phyloP scores from a whole-genome alignment of 2,888 invertebrate genomes.

The Lapara coniferarum region DNA sequence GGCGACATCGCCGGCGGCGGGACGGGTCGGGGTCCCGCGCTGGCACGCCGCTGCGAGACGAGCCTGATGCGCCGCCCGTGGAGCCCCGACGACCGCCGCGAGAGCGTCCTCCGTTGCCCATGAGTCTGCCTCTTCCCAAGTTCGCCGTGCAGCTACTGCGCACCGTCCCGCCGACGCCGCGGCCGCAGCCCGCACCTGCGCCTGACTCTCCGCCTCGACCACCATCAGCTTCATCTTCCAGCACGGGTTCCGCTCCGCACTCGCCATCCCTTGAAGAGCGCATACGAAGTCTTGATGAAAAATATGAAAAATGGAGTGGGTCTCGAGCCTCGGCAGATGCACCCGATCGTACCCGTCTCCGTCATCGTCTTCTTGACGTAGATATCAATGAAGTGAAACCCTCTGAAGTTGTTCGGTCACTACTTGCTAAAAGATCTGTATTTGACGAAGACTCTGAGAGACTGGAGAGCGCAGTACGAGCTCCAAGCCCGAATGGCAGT shows the following conservation, averaged over 20 bases:
- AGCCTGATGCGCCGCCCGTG: conserved; percentile 88
- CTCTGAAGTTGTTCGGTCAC: conserved; percentile 95
- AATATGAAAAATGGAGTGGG: conserved; percentile 94
- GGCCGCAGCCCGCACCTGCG: conserved; percentile 77
- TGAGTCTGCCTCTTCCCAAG: conserved; percentile 93
- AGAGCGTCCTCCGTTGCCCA: conserved; percentile 86
- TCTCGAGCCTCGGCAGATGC: conserved; percentile 84
- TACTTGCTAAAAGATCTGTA: conserved; percentile 95
- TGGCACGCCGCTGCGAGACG: conserved; percentile 83
- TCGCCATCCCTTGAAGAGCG: conserved; percentile 93
- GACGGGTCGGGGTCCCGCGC: conserved; percentile 82
- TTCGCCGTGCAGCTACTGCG: conserved; percentile 90
- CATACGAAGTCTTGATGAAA: conserved; percentile 95
- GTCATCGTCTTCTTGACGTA: conserved; percentile 90
- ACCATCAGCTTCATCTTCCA: conserved; percentile 90
- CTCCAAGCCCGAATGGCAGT: conserved; percentile 84
- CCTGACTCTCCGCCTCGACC: conserved; percentile 87
- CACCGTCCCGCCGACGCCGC: conserved; percentile 77
- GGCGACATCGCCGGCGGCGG: conserved; percentile 77
- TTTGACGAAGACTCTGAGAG: conserved; percentile 98
- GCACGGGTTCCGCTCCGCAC: conserved; percentile 88
- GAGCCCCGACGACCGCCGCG: conserved; percentile 89
- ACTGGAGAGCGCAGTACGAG: conserved; percentile 94
- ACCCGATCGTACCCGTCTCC: conserved; percentile 84
- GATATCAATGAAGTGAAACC: conserved; percentile 93